phyloP scores from a whole-genome alignment of 2,113 vertebrate genomes.

The Nothobranchius kuhntae region DNA sequence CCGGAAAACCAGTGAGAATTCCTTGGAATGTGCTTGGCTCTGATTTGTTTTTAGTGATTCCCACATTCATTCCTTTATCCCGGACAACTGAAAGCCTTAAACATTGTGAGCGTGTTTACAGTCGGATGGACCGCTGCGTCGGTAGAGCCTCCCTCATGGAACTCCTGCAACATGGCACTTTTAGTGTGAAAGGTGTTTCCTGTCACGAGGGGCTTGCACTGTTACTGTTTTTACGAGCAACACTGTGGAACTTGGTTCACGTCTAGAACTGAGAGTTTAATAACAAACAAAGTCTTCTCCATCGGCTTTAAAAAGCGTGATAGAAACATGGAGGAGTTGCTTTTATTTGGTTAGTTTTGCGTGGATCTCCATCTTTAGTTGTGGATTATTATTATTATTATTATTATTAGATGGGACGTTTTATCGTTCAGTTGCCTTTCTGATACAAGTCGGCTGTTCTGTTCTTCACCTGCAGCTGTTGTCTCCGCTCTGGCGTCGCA shows the following conservation, averaged over 20 bases:
- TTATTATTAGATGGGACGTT: conserved; percentile 4
- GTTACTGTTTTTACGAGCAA: conserved; percentile 63
- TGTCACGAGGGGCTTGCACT: conserved; percentile 73
- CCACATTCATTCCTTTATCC: conserved; percentile 67
- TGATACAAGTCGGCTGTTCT: conserved; percentile 24
- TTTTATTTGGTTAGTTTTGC: conserved; percentile 22
- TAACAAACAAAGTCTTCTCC: conserved; percentile 57
- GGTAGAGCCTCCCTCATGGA: conserved; percentile 47
- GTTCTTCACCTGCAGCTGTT: too few species aligned
- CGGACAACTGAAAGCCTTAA: conserved; percentile 84
- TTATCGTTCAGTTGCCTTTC: conserved; percentile 22
- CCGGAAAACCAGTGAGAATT: too few species aligned
- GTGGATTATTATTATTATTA: conserved; percentile 18
- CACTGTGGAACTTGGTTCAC: conserved; percentile 73
- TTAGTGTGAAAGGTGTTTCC: conserved; percentile 67
- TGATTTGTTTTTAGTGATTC: conserved; percentile 28
- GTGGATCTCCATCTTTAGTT: conserved; percentile 18
- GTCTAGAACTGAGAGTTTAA: conserved; percentile 65
- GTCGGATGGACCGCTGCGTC: conserved; percentile 61
- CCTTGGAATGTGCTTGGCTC: too few species aligned
- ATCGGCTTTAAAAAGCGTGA: conserved; percentile 72
- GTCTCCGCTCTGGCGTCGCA: too few species aligned
- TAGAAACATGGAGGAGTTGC: conserved; percentile 40
- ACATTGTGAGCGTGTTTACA: conserved; percentile 79
- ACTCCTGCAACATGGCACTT: conserved; percentile 77